Evolutionary conservation across 2,888 invertebrate genomes (phyloP).

Genomic region (Erebia ligea): DNA sequence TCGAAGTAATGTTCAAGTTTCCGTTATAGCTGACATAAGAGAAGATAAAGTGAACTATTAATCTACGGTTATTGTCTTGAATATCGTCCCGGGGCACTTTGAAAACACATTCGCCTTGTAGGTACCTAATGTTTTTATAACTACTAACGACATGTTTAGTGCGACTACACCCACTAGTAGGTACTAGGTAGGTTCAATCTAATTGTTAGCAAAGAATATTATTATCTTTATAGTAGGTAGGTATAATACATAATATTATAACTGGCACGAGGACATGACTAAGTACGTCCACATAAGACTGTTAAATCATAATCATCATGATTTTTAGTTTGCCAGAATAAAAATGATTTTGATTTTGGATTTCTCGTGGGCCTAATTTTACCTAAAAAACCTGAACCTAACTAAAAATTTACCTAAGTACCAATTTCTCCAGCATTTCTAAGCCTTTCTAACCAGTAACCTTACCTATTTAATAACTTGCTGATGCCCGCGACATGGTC

Average conservation of each 20-base stretch:
- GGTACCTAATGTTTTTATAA: slow-evolving; percentile 39
- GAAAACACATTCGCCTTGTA: slow-evolving; percentile 43
- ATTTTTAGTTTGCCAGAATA: too few species aligned
- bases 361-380: too few species aligned
- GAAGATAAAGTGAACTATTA: slow-evolving; percentile 66
- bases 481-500: too few species aligned
- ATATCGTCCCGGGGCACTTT: slow-evolving; percentile 46
- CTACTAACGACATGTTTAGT: slow-evolving; percentile 36
- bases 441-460: too few species aligned
- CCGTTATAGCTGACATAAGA: slow-evolving; percentile 45
- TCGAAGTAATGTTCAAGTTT: slow-evolving; percentile 52
- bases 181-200: neutral
- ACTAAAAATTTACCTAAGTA: too few species aligned
- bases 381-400: too few species aligned
- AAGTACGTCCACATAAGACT: too few species aligned
- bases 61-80: slow-evolving; percentile 62
- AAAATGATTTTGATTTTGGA: too few species aligned
- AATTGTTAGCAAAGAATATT: neutral
- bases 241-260: neutral
- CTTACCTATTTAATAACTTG: too few species aligned
- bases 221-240: too few species aligned
- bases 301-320: too few species aligned
- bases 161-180: neutral
- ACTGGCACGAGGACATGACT: neutral
- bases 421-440: too few species aligned